Evolutionary conservation across 1,140 invertebrate genomes (phyloP), one percentile per base, ranked within the genome.

Genomic region (Philotrypesis tridentata): DNA sequence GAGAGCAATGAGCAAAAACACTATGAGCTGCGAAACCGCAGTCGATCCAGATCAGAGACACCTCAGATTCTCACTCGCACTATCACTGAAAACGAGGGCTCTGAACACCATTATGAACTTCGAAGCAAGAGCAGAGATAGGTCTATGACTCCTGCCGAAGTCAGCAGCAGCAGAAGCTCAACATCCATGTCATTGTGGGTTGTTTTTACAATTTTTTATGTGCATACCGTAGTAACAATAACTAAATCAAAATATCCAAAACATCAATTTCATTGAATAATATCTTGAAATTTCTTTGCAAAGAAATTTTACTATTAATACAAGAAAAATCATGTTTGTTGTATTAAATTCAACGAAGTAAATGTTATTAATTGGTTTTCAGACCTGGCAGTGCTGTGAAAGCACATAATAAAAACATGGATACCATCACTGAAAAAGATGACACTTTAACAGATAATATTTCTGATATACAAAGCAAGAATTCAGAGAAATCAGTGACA

Each of bases 21-120:
- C 61, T 91, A 92, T 80, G 90, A 90, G 65, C 77, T 92, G 79
- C 84, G 91, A 75, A 91, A 87, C 76, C 86, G 89, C 33, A 92
- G 91, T 74, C 87, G 90, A 82, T 91, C 91, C 29, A 86, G 91
- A 40, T 92, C 91, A 7, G 87, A 88, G 68, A 92, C 91, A 40
- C 91, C 91, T 2, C 87, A 89, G 85, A 75, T 89, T 25, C 79
- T 85, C 23, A 88, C 29, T 61, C 85, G 71, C 71, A 73, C 68
- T 2, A 67, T 85, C 3, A 72, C 63, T 7, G 88, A 89, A 11
- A 68, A 84, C 25, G 90, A 90, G 74, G 67, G 73, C 21, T 55
- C 75, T 2, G 90, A 91, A 48, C 88, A 86, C 73, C 89, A 88
- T 74, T 90, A 91, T 75, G 88, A 89, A 79, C 85, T 91, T 17